Percentiles rank a stretch among this genome's conserved stretches.
Conservation (phyloP, 2,113 vertebrate genomes). For the Rhinogobius similis region DNA sequence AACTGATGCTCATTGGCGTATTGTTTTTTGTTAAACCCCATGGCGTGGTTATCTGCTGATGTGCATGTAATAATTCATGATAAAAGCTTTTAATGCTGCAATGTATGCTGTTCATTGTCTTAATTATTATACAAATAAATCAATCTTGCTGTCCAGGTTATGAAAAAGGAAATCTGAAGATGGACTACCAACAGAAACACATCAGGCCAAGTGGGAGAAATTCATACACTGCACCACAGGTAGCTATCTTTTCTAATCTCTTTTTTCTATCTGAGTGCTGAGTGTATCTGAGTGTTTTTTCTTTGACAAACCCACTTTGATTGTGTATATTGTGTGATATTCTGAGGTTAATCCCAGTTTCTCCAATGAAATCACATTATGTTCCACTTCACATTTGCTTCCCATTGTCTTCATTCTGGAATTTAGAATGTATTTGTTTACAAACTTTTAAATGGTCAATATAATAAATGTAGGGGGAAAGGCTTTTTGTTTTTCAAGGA, state of each 20-base stretch:
- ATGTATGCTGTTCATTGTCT: not conserved
- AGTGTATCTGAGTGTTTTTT: too few species aligned
- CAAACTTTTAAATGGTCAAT: too few species aligned
- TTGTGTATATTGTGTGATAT: too few species aligned
- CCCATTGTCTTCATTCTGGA: too few species aligned
- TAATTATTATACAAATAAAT: not conserved
- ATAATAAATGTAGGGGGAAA: too few species aligned
- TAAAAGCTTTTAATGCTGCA: not conserved
- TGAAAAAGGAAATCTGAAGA: conserved; percentile 72
- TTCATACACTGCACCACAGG: conserved; percentile 66
- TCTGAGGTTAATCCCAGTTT: too few species aligned
- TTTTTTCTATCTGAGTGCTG: too few species aligned
- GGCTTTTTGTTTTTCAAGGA: too few species aligned
- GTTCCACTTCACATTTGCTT: too few species aligned
- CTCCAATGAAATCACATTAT: too few species aligned
- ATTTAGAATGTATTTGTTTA: too few species aligned
- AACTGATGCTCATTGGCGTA: not conserved
- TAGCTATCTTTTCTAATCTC: conserved; percentile 48
- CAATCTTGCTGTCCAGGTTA: conserved; percentile 66
- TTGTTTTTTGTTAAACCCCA: not conserved
- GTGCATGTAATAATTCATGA: not conserved
- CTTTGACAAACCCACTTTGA: too few species aligned
- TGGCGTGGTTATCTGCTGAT: not conserved
- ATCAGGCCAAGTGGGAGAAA: conserved; percentile 56
- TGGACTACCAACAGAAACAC: conserved; percentile 75